Evolutionary conservation across 1,140 invertebrate genomes (phyloP).

Genomic region (Caenorhabditis brenneri): DNA sequence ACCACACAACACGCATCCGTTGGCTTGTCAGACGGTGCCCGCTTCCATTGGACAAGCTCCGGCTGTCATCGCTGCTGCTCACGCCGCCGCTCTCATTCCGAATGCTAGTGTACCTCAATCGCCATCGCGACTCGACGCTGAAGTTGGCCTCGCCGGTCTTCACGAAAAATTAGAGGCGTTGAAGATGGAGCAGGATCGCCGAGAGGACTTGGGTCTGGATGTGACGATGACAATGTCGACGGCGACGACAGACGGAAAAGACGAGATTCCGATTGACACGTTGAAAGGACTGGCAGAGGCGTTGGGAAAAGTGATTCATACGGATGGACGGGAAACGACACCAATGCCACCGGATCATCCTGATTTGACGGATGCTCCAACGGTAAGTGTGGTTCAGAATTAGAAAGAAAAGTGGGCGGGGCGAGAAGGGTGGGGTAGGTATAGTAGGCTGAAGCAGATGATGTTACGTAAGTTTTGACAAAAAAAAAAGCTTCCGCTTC

Average conservation of each 20-base stretch:
- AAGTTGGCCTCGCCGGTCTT: conserved; percentile 52
- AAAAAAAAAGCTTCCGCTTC: neutral
- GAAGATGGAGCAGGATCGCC: conserved; percentile 39
- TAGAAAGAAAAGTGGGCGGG: neutral
- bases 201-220: conserved; percentile 44
- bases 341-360: conserved; percentile 11
- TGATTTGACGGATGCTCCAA: neutral
- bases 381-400: neutral
- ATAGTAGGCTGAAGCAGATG: too few species aligned
- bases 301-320: conserved; percentile 63
- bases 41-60: conserved; percentile 40
- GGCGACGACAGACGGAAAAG: conserved; percentile 19
- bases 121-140: conserved; percentile 44
- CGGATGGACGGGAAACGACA: conserved; percentile 36
- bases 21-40: conserved; percentile 8
- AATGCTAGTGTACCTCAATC: conserved; percentile 40
- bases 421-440: too few species aligned
- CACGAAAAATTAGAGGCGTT: conserved; percentile 55
- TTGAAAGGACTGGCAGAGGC: conserved; percentile 62
- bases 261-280: conserved; percentile 61
- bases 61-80: conserved; percentile 28
- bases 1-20: neutral
- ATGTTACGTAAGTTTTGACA: too few species aligned
- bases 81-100: conserved; percentile 45
- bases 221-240: neutral